Base-by-base conservation (phyloP, 2,888 invertebrate species). In the Panzeria rudis region DNA sequence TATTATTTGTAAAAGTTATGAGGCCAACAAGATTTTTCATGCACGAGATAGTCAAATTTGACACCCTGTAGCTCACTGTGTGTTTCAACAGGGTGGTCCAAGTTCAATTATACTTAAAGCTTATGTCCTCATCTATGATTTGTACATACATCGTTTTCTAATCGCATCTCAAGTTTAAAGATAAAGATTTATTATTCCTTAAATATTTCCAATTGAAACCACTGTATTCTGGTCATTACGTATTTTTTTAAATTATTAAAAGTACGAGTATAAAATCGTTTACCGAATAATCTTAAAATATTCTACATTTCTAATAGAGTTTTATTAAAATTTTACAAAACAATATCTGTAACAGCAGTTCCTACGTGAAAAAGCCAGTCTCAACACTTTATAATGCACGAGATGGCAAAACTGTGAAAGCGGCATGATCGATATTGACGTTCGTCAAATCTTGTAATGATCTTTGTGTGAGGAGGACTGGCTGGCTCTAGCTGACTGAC, bases 361-460 rank as follows among this genome's bases (percentile, higher is more conserved):
- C 17, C 32, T 61, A 15, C 20, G 8, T 35, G 15, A 59, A 72
- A 38, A 47, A 13, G 38, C 13, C 38, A 9, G 11, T 11, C 11
- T 11, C 38, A 29, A 52, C 38, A 64, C 54, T 71, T 50, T 61
- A 35, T 61, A 81, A 62, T 75, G 25, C 35, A 17, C 50, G 32
- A 20, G 47, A 61, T 32, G 64, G 23, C 47, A 44, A 61, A 32
- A 52, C 20, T 77, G 44, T 80, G 54, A 68, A 76, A 83, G 76
- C 75, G 13, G 41, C 64, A 78, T 66, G 80, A 84, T 77, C 80
- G 38, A 20, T 61, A 84, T 80, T 80, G 72, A 84, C 68, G 84
- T 80, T 66, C 76, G 69, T 84, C 84, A 84, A 84, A 84, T 81
- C 50, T 77, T 78, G 62, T 81, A 81, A 81, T 84, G 84, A 81